Conservation (phyloP, 2,797 vertebrate species). For the Pseudocheirus occidentalis region DNA sequence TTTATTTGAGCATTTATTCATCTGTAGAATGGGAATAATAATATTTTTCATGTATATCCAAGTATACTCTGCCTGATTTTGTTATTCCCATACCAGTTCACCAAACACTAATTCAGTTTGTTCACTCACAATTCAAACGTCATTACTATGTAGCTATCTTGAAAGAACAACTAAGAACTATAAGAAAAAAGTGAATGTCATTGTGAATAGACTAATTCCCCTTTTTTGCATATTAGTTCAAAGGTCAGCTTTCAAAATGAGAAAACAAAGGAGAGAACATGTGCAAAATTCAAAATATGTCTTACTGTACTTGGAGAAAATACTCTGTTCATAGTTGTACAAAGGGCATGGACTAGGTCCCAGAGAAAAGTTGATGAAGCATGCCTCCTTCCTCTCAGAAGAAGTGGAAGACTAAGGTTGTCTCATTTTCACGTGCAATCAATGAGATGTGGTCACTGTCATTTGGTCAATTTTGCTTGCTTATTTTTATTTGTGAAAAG, state of each 20-base stretch:
- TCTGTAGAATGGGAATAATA: neutral
- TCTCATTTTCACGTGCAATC: neutral
- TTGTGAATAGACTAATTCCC: neutral
- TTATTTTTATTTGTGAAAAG: neutral
- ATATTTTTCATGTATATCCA: neutral
- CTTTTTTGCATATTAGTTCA: slow-evolving; percentile 5
- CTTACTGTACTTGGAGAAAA: neutral
- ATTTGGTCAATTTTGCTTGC: neutral
- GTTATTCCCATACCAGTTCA: neutral
- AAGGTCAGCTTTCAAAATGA: slow-evolving; percentile 37
- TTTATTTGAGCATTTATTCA: neutral
- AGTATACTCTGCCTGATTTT: neutral
- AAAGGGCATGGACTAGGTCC: neutral
- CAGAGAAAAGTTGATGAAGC: neutral
- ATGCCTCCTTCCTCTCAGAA: neutral
- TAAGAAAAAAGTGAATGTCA: neutral
- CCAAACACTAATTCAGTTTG: neutral
- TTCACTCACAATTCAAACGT: slow-evolving; percentile 1
- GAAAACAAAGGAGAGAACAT: neutral
- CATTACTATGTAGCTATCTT: slow-evolving; percentile 24
- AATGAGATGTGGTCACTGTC: neutral
- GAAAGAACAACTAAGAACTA: neutral
- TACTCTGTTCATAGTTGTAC: neutral
- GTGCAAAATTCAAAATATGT: slow-evolving; percentile 14
- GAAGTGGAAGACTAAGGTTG: neutral